Conservation (phyloP, 1,140 invertebrate genomes). For the Meloidogyne exigua region DNA sequence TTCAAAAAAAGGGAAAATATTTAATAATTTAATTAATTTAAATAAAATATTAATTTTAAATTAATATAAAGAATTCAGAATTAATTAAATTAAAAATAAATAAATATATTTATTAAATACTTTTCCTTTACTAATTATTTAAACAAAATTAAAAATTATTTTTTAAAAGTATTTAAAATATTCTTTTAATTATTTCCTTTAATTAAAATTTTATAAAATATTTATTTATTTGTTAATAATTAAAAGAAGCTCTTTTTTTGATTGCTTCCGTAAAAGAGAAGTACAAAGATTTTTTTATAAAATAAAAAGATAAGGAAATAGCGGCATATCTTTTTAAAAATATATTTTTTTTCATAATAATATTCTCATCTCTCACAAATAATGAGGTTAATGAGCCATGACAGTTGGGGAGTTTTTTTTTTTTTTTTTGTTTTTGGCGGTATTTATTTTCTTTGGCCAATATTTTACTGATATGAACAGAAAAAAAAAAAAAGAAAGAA, state of each 20-base stretch:
- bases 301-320: not conserved
- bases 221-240: not conserved
- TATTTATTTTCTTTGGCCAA: not conserved
- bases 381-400: constrained; percentile 3
- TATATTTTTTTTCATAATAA: not conserved
- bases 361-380: not conserved
- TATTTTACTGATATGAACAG: not conserved
- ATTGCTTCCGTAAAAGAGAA: not conserved
- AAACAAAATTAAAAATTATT: too few species aligned
- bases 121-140: too few species aligned
- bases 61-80: too few species aligned
- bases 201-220: too few species aligned
- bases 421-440: not conserved
- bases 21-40: too few species aligned
- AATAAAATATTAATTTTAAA: too few species aligned
- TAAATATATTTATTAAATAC: too few species aligned
- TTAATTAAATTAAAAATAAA: too few species aligned
- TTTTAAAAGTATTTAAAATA: too few species aligned
- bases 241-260: not conserved
- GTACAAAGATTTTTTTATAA: not conserved
- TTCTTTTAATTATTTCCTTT: too few species aligned
- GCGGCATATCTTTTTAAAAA: not conserved
- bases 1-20: too few species aligned
- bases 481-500: too few species aligned
- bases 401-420: not conserved